Percentiles rank a stretch among this genome's conserved stretches.
These are phyloP conservation scores for Aromia moschata DNA, from an alignment of 2,888 invertebrate genomes.

Conservation along the genomic window DNA sequence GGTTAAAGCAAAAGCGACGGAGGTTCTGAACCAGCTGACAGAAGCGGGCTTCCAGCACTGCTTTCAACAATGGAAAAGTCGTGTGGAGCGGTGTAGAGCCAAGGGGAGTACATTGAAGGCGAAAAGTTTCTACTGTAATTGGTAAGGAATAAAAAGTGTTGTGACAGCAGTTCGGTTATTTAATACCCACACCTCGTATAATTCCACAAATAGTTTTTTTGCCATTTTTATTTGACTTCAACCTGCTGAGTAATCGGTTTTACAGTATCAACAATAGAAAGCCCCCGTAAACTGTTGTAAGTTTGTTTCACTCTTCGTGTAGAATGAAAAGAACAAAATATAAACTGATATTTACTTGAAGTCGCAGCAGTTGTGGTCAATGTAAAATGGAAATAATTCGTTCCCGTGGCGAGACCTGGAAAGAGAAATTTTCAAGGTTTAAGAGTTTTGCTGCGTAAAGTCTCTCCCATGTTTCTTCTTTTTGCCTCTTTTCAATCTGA, in stretches of 20 bases:
- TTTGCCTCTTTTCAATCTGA: too few species aligned
- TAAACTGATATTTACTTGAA: constrained; percentile 50
- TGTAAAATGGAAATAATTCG: constrained; percentile 54
- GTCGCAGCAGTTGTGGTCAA: constrained; percentile 52
- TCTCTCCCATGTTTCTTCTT: too few species aligned
- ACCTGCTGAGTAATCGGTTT: constrained; percentile 42
- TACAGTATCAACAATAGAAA: constrained; percentile 44
- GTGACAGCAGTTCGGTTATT: too few species aligned
- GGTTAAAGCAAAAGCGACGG: too few species aligned
- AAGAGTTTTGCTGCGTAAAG: not conserved
- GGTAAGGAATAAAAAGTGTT: too few species aligned
- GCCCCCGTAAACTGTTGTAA: constrained; percentile 39
- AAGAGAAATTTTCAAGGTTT: not conserved
- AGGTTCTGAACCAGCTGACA: too few species aligned
- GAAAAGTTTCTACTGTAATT: too few species aligned
- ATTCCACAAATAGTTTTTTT: not conserved
- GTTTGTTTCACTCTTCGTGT: constrained; percentile 21
- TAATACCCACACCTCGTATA: too few species aligned
- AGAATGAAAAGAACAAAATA: constrained; percentile 43
- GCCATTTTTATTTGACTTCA: constrained; percentile 20
- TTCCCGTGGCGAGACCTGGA: constrained; percentile 39
- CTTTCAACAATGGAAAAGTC: too few species aligned
- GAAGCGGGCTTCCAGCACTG: too few species aligned
- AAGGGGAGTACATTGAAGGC: too few species aligned
- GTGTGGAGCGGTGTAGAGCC: too few species aligned